Evolutionary conservation across 2,797 vertebrate species (phyloP).

Genomic region (Sandelia bainsii): DNA sequence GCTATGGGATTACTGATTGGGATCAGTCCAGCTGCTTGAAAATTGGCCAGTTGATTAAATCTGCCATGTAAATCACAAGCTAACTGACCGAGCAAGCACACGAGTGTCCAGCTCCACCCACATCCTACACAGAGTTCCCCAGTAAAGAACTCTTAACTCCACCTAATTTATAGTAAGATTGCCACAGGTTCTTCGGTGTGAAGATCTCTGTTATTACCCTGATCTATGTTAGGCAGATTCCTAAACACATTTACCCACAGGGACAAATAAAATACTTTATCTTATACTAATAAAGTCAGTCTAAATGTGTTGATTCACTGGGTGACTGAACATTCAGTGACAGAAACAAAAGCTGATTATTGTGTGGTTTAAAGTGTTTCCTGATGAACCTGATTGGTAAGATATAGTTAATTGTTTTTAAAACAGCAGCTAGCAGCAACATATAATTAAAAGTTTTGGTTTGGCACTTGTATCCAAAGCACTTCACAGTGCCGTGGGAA

Average conservation of each 20-base stretch:
- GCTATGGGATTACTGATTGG: no score
- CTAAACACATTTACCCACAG: no score
- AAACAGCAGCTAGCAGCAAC: slow-evolving; percentile 11
- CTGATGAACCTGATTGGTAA: not conserved
- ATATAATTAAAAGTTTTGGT: slow-evolving; percentile 25
- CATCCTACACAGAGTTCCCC: no score
- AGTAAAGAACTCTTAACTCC: not conserved
- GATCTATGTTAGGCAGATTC: not conserved
- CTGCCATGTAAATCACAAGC: no score
- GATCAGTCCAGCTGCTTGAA: no score
- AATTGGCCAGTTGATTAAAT: no score
- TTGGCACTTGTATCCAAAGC: slow-evolving; percentile 17
- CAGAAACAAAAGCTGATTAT: slow-evolving; percentile 22
- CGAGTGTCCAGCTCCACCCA: no score
- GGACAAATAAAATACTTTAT: not conserved
- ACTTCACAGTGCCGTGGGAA: slow-evolving; percentile 10
- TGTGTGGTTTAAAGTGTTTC: slow-evolving; percentile 23
- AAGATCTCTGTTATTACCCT: no score
- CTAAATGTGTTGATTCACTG: not conserved
- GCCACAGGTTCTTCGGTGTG: not conserved
- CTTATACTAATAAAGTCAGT: not conserved
- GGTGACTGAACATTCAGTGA: not conserved
- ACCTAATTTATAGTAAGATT: not conserved
- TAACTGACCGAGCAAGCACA: no score
- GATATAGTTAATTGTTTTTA: slow-evolving; percentile 19